A percentile compares a stretch with the other conserved stretches of the same genome.
These are phyloP conservation scores for Metallyticus violacea DNA, from an alignment of 2,888 invertebrate species.

Conservation along the genomic window DNA sequence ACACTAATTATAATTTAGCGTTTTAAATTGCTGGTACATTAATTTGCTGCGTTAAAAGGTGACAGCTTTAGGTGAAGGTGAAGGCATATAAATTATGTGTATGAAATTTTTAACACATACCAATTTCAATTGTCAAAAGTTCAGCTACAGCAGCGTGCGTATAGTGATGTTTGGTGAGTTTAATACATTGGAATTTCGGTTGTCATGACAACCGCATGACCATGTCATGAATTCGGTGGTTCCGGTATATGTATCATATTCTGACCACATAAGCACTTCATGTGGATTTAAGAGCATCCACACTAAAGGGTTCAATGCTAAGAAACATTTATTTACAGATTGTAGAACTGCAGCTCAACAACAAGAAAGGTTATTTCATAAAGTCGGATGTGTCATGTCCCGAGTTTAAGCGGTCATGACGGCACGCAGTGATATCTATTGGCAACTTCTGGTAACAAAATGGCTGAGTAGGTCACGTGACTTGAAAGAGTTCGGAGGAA, in stretches of 20 bases:
- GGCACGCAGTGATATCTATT: background rate
- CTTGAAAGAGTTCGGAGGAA: constrained; percentile 19
- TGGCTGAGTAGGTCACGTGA: constrained; percentile 20
- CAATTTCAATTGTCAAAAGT: background rate
- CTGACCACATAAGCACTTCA: background rate
- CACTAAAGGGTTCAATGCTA: too few relatives aligned
- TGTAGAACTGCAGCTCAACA: too few relatives aligned
- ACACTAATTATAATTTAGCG: too few relatives aligned
- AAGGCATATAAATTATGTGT: too few relatives aligned
- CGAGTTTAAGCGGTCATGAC: background rate
- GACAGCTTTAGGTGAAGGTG: too few relatives aligned
- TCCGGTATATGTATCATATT: background rate
- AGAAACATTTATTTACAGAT: too few relatives aligned
- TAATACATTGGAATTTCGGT: constrained; percentile 6
- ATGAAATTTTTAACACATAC: background rate
- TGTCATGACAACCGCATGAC: constrained; percentile 3
- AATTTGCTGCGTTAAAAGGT: too few relatives aligned
- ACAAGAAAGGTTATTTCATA: too few relatives aligned
- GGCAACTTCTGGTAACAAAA: background rate
- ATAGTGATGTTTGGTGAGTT: background rate
- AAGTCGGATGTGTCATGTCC: background rate
- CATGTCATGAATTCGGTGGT: background rate
- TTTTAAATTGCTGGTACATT: too few relatives aligned
- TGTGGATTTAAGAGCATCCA: too few relatives aligned
- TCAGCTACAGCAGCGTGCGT: background rate